phyloP scores from a whole-genome alignment of 1,140 invertebrate species.

The Lucilia cuprina region DNA sequence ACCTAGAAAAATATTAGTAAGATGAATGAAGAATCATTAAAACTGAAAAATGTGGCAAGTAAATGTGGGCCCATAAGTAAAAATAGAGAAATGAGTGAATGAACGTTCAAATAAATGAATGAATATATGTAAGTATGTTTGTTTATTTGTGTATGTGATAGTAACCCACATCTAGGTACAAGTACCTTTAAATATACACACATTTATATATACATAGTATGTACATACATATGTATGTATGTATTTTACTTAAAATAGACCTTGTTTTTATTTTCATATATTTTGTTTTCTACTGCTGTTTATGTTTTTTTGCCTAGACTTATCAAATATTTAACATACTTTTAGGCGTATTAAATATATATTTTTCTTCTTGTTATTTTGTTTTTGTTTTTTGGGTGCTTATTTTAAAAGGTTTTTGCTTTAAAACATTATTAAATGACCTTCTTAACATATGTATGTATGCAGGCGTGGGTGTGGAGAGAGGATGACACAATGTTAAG shows the following conservation, averaged over 20 bases:
- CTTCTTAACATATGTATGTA: not conserved
- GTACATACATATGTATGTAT: no score
- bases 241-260: constrained; percentile 1
- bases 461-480: no score
- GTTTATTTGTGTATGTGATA: not conserved
- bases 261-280: not conserved
- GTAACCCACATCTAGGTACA: not conserved
- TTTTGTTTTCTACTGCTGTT: not conserved
- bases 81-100: not conserved
- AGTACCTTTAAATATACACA: not conserved
- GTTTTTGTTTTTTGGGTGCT: not conserved
- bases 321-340: constrained; percentile 18
- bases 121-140: no score
- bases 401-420: not conserved
- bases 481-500: not conserved
- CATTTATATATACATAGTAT: not conserved
- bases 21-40: constrained; percentile 17
- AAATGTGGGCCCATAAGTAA: not conserved
- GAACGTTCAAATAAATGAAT: not conserved
- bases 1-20: not conserved
- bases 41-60: not conserved
- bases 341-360: constrained; percentile 6
- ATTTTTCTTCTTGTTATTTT: not conserved
- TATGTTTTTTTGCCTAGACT: not conserved
- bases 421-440: not conserved